Evolutionary conservation across 2,113 vertebrate species (phyloP).

Genomic region (Gallinago media): DNA sequence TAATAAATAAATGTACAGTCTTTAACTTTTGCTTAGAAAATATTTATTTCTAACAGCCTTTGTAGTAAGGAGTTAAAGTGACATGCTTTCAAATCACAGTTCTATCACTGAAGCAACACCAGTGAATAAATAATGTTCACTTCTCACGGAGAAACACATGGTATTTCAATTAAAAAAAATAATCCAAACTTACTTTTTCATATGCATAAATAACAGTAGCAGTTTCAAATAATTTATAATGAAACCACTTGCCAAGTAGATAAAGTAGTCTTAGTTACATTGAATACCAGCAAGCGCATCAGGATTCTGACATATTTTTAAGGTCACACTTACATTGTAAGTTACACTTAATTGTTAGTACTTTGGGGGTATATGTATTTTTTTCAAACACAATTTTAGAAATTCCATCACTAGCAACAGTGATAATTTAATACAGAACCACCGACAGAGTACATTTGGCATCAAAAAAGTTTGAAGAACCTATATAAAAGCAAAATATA

Average conservation of each 20-base stretch:
- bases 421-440: neutral
- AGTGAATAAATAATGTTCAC: neutral
- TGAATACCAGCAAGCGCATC: neutral
- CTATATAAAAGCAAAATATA: neutral
- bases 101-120: neutral
- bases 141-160: neutral
- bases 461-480: neutral
- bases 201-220: neutral
- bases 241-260: neutral
- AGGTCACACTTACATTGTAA: neutral
- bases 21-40: neutral
- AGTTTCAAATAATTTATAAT: neutral
- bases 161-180: neutral
- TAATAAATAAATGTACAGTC: neutral
- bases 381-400: neutral
- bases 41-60: neutral
- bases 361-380: neutral
- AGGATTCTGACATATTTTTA: neutral
- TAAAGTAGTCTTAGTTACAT: neutral
- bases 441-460: rapidly evolving
- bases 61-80: neutral
- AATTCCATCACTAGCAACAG: neutral
- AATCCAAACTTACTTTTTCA: neutral
- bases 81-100: neutral
- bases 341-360: neutral